These are phyloP conservation scores for Rostratula benghalensis DNA, from an alignment of 2,113 vertebrate genomes.

Conservation along the genomic window DNA sequence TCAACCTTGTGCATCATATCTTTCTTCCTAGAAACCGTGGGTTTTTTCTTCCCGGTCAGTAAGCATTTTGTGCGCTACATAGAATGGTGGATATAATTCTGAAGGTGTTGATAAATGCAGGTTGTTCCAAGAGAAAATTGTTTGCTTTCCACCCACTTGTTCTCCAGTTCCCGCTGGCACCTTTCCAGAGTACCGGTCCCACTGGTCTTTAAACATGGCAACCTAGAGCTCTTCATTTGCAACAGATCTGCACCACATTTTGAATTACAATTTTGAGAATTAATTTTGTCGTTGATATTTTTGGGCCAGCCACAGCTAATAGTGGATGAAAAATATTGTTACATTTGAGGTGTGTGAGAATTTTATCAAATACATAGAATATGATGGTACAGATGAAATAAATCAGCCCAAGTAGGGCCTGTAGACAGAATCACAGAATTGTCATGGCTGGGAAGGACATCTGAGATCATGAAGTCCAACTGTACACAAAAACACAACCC, in stretches of 20 bases:
- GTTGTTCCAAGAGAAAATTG: not conserved
- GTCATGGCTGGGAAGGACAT: too few species aligned
- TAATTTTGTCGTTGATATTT: not conserved
- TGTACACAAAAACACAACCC: too few species aligned
- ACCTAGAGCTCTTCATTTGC: not conserved
- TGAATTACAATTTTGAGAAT: not conserved
- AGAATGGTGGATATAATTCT: not conserved
- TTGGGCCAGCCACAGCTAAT: not conserved
- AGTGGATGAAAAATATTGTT: not conserved
- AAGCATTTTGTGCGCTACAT: not conserved
- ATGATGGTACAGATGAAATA: not conserved
- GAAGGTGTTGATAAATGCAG: not conserved
- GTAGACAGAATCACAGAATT: too few species aligned
- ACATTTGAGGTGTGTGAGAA: accelerated
- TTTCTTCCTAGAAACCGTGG: not conserved
- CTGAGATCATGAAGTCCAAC: too few species aligned
- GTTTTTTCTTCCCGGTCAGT: not conserved
- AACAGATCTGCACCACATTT: not conserved
- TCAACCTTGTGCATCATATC: not conserved
- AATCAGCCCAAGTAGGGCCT: not conserved
- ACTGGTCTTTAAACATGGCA: not conserved
- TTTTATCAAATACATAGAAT: not conserved
- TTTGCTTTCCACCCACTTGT: not conserved
- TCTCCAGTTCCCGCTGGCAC: not conserved
- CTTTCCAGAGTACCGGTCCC: not conserved